Conservation (phyloP, 2,888 invertebrate species). For the Oscheius myriophilus region DNA sequence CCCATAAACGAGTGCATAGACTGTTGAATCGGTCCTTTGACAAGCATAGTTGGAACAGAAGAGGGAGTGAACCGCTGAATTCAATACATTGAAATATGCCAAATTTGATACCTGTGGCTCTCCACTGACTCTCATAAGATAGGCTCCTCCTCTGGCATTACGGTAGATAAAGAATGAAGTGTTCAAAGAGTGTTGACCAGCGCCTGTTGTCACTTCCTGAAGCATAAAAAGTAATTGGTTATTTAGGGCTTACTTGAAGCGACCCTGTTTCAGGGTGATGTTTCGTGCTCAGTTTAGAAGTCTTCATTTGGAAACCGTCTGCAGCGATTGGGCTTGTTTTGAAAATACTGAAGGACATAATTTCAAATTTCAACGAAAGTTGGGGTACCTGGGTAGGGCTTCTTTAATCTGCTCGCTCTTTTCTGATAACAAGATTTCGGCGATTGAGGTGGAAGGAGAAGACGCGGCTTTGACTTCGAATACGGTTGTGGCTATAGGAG, state of each 20-base stretch:
- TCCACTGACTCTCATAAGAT: constrained; percentile 40
- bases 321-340: background rate
- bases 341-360: constrained; percentile 1
- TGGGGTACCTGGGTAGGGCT: constrained; percentile 20
- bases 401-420: constrained; percentile 9
- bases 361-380: background rate
- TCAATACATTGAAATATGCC: background rate
- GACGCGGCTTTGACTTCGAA: constrained; percentile 31
- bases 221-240: background rate
- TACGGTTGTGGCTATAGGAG: constrained; percentile 37
- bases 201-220: background rate
- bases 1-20: constrained; percentile 33
- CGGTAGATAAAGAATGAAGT: constrained; percentile 19
- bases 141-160: constrained; percentile 49
- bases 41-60: constrained; percentile 30
- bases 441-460: constrained; percentile 32
- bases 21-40: constrained; percentile 38
- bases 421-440: constrained; percentile 11
- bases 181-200: background rate
- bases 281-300: constrained; percentile 14
- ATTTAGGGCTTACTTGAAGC: constrained; percentile 3
- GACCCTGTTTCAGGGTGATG: constrained; percentile 22
- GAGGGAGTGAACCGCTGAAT: constrained; percentile 20
- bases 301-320: constrained; percentile 14
- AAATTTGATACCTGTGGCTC: background rate